Base-by-base conservation (phyloP, 2,113 vertebrate genomes). In the Cromileptes altivelis region DNA sequence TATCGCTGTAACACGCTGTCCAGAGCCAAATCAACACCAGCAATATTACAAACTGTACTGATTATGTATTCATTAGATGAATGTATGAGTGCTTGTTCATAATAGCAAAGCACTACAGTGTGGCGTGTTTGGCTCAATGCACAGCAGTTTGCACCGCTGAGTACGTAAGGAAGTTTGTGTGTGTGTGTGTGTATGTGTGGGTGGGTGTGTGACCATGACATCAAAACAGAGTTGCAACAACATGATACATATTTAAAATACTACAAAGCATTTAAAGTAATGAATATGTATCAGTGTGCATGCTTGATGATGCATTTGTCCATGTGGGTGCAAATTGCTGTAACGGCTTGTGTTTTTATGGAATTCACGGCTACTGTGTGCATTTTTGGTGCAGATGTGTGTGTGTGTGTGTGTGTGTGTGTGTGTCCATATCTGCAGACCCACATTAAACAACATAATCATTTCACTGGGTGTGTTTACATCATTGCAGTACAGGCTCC, bases 191-290 rank as follows among this genome's bases (percentile, higher is more conserved):
- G 49, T 60, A 60, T 73, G 15, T 62, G 49, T 3, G 57, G 2
- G 72, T 79, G 75, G n/a, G 64, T 52, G 67, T 75, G 62, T 70
- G 75, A 45, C 47, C 57, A 21, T 42, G 14, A 21, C 57, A 84
- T 67, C 45, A 70, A 73, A 80, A 61, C 52, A 25, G 15, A 78
- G 37, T 45, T 40, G 10, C 19, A 65, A 45, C 57, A 71, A 52
- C 55, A 49, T 0, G 10, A 56, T 17, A 18, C 23, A 50, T 63
- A 21, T 67, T 21, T 69, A 19, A 65, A 67, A 25, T 25, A 45
- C 37, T 45, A 57, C 23, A 72, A 64, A 76, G 30, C 57, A 57
- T 64, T 68, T 27, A 62, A 45, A 75, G 13, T 62, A 67, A 78
- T 74, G 4, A 0, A 50, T 0, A 50, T 60, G n/a, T 30, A 52